Evolutionary conservation across 2,888 invertebrate species (phyloP).

Genomic region (Cryptocheilus praepositus): DNA sequence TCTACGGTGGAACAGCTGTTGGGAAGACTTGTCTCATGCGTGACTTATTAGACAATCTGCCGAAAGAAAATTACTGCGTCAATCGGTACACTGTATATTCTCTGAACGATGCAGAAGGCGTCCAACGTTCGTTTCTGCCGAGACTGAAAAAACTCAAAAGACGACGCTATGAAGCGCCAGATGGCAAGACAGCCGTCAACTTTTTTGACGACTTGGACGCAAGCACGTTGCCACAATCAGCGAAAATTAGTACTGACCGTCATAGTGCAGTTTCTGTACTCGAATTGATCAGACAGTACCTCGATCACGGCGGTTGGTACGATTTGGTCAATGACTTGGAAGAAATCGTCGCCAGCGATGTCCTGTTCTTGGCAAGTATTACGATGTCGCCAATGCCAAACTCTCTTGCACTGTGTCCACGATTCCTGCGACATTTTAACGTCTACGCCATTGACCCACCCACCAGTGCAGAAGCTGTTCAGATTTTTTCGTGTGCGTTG

Average conservation of each 20-base stretch:
- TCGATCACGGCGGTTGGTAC: conserved; percentile 81
- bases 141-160: conserved; percentile 76
- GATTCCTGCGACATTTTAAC: conserved; percentile 81
- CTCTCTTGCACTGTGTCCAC: conserved; percentile 73
- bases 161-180: conserved; percentile 78
- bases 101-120: conserved; percentile 76
- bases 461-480: conserved; percentile 78
- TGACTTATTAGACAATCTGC: conserved; percentile 75
- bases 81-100: conserved; percentile 77
- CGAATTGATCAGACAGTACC: conserved; percentile 80
- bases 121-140: conserved; percentile 76
- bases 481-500: conserved; percentile 79
- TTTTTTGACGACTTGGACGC: conserved; percentile 80
- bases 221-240: too few relatives aligned
- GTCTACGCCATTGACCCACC: conserved; percentile 78
- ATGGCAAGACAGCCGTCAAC: conserved; percentile 78
- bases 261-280: conserved; percentile 77
- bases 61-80: conserved; percentile 76
- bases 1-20: conserved; percentile 80
- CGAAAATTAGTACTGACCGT: too few relatives aligned
- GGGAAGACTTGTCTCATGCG: conserved; percentile 80
- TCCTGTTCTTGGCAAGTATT: conserved; percentile 78
- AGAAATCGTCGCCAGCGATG: conserved; percentile 76
- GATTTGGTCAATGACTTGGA: conserved; percentile 76
- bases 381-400: conserved; percentile 75